A percentile compares a stretch with the other conserved stretches of the same genome.
These are phyloP conservation scores for Sphyrna mokarran DNA, from an alignment of 2,113 vertebrate species.

Conservation along the genomic window DNA sequence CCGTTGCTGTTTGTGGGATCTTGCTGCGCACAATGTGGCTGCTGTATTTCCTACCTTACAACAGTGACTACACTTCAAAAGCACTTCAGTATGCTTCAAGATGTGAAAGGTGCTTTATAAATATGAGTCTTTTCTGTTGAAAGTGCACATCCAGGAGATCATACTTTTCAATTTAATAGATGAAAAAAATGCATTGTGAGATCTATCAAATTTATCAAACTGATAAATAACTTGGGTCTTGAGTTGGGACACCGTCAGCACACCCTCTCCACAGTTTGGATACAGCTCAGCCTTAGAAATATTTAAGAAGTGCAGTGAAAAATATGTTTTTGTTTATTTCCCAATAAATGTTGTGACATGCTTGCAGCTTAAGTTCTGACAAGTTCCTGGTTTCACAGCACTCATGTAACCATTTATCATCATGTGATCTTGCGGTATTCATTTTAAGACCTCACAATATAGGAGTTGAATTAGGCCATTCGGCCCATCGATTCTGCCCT, in stretches of 20 bases:
- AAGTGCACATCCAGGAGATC: not conserved
- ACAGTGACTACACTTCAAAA: not conserved
- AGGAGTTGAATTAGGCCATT: no score
- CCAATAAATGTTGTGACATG: not conserved
- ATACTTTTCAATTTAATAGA: not conserved
- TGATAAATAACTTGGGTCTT: not conserved
- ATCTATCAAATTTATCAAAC: not conserved
- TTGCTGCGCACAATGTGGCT: not conserved
- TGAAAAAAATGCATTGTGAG: not conserved
- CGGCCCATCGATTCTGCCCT: no score
- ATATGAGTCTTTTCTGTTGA: not conserved
- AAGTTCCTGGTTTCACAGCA: not conserved
- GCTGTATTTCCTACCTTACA: not conserved
- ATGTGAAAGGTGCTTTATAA: not conserved
- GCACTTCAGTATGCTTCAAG: not conserved
- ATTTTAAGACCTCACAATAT: no score
- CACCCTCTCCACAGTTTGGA: not conserved
- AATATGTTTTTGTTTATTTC: not conserved
- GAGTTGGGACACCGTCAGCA: not conserved
- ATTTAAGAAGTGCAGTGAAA: not conserved
- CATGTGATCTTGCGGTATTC: not conserved
- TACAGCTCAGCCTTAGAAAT: not conserved
- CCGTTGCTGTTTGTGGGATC: not conserved
- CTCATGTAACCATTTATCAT: not conserved
- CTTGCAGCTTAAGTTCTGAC: not conserved